Percentiles rank a stretch among this genome's conserved stretches.
phyloP scores from a whole-genome alignment of 2,888 invertebrate genomes.

The Linnaemya tessellans region DNA sequence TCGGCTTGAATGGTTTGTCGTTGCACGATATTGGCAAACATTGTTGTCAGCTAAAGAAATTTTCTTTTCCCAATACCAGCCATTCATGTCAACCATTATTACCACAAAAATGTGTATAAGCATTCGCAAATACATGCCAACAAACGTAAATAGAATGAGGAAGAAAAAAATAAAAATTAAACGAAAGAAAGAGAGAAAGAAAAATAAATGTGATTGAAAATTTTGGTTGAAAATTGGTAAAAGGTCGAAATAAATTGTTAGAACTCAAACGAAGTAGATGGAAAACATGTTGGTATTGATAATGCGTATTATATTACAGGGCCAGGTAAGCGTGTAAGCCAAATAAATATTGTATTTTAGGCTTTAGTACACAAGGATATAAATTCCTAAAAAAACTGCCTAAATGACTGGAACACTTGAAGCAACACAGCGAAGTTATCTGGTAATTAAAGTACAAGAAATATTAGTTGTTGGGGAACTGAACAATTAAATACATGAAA shows the following conservation, averaged over 20 bases:
- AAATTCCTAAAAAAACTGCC: too few relatives aligned
- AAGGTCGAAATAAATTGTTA: constrained; percentile 25
- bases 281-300: background rate
- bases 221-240: constrained; percentile 30
- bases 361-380: too few relatives aligned
- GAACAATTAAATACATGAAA: too few relatives aligned
- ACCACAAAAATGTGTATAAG: constrained; percentile 39
- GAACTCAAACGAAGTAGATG: constrained; percentile 9
- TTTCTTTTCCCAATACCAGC: constrained; percentile 29
- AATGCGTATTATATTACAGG: background rate
- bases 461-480: background rate
- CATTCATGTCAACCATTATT: constrained; percentile 61
- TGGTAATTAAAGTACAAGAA: too few relatives aligned
- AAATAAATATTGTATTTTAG: too few relatives aligned
- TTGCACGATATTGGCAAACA: constrained; percentile 85
- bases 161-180: background rate
- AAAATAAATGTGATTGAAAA: constrained; percentile 34
- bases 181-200: too few relatives aligned
- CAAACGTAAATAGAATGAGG: background rate
- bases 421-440: background rate
- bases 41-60: constrained; percentile 77
- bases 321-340: too few relatives aligned
- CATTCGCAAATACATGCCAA: background rate
- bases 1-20: constrained; percentile 84
- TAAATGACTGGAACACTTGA: background rate